phyloP scores from a whole-genome alignment of 2,113 vertebrate species.

The Pluvialis apricaria region DNA sequence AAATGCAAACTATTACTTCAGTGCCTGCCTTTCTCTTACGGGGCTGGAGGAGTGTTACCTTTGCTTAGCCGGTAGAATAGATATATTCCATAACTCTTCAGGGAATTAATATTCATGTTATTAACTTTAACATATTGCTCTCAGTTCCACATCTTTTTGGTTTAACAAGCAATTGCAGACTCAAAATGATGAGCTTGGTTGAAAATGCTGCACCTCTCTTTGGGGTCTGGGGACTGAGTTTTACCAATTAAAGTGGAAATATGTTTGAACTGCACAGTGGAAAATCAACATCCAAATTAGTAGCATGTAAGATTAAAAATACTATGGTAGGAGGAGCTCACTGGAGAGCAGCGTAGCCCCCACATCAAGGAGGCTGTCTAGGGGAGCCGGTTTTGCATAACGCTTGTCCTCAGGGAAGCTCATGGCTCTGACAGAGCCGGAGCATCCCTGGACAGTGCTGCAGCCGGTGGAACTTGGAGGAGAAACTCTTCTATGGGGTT shows the following conservation, averaged over 20 bases:
- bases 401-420: background rate
- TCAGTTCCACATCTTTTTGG: conserved; percentile 6
- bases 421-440: background rate
- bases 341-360: background rate
- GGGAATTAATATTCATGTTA: conserved; percentile 54
- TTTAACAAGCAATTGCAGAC: conserved; percentile 43
- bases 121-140: conserved; percentile 36
- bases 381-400: background rate
- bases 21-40: background rate
- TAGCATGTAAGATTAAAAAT: background rate
- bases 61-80: background rate
- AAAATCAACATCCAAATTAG: conserved; percentile 45
- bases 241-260: conserved; percentile 53
- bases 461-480: background rate
- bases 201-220: conserved; percentile 40
- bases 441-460: background rate
- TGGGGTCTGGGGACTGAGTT: conserved; percentile 34
- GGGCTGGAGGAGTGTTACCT: conserved; percentile 8
- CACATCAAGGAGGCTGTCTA: background rate
- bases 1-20: background rate
- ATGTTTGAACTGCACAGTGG: background rate
- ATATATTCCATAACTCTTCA: background rate
- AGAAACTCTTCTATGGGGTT: background rate
- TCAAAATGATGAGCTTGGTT: conserved; percentile 41
- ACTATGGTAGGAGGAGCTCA: background rate